Evolutionary conservation across 2,888 invertebrate genomes (phyloP).

Genomic region (Ypsolopha sequella): DNA sequence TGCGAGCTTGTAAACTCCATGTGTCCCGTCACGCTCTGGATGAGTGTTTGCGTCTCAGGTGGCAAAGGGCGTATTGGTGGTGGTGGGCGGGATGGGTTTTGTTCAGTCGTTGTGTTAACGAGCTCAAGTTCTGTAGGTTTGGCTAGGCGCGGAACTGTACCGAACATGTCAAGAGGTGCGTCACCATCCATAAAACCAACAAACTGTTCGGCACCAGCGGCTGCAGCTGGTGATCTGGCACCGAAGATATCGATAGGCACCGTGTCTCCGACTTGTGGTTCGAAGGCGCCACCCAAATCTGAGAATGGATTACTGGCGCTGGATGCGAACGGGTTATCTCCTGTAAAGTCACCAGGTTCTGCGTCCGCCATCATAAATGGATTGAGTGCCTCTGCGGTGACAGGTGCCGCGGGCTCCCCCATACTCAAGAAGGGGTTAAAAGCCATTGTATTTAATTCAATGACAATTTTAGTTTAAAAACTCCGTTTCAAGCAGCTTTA

Average conservation of each 20-base stretch:
- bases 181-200: too few species aligned
- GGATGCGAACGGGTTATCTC: slow-evolving; percentile 80
- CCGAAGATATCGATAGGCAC: slow-evolving; percentile 57
- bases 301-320: slow-evolving; percentile 79
- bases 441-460: slow-evolving; percentile 66
- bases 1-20: slow-evolving; percentile 91
- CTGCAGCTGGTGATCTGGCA: slow-evolving; percentile 16
- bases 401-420: slow-evolving; percentile 72
- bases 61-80: slow-evolving; percentile 74
- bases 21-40: slow-evolving; percentile 88
- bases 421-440: slow-evolving; percentile 84
- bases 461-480: slow-evolving; percentile 41
- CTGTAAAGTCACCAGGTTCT: slow-evolving; percentile 29
- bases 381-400: slow-evolving; percentile 69
- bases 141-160: slow-evolving; percentile 8
- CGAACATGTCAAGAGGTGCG: too few species aligned
- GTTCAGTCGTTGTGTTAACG: slow-evolving; percentile 21
- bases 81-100: slow-evolving; percentile 23
- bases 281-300: slow-evolving; percentile 57
- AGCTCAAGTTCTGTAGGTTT: slow-evolving; percentile 52
- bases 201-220: too few species aligned
- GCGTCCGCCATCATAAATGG: slow-evolving; percentile 75
- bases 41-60: slow-evolving; percentile 86
- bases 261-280: slow-evolving; percentile 40
- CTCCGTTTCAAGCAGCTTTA: slow-evolving; percentile 84